Evolutionary conservation across 2,888 invertebrate genomes (phyloP), one percentile per base, ranked within the genome.

Genomic region (Cylloceria caligata): DNA sequence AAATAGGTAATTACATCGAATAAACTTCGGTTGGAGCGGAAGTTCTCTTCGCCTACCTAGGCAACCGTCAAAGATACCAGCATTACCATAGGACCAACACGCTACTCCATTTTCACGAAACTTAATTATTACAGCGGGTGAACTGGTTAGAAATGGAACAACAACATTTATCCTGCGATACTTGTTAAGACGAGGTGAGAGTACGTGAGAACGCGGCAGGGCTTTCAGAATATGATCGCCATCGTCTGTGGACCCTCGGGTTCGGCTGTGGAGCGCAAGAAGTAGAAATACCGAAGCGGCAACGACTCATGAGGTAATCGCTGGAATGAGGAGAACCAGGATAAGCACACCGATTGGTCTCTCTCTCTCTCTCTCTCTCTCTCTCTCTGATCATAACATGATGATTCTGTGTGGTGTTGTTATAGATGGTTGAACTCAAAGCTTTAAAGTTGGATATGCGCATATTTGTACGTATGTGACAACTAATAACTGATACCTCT

Each of bases 101-200:
- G 49, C 34, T 27, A 11, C 47, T 36, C 9, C 67, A 49, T 60
- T 71, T 55, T 11, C 16, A 55, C 19, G 67, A 67, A 75, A 82
- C 67, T 79, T 62, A 74, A 79, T 82, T 82, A 82, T 57, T 27
- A 64, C 65, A 67, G 52, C 49, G 65, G 67, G 52, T 24, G 34
- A 67, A 77, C n/a, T 36, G n/a, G 42, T 52, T 13, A 62, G 49
- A 79, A 82, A 79, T 79, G 75, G 60, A 82, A 75, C 67, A 79
- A 72, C 71, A 75, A 82, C 75, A 82, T 82, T 82, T 82, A 79
- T 82, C 52, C 45, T 60, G 42, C 74, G 75, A 75, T 67, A 65
- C 52, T 67, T 67, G 65, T 65, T 60, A 19, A 47, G 64, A 60
- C n/a, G 65, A 64, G 64, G 21, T 24, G 39, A 49, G 69, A 19